A percentile compares a stretch with the other conserved stretches of the same genome.
Evolutionary conservation across 1,140 invertebrate species (phyloP).

Genomic region (Sitodiplosis mosellana): DNA sequence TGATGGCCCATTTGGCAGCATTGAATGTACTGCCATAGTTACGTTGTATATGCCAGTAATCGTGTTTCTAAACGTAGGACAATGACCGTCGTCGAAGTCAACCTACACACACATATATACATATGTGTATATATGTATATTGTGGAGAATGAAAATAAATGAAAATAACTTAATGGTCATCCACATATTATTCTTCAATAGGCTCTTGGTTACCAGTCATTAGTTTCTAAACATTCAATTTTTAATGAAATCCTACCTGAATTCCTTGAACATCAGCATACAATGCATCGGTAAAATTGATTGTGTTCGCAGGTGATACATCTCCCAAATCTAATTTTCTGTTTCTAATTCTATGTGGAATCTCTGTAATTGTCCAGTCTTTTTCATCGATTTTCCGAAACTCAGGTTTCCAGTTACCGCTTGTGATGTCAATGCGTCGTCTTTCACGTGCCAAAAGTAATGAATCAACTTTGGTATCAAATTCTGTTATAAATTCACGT

Average conservation of each 20-base stretch:
- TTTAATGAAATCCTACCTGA: conserved; percentile 17
- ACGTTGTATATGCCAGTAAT: conserved; percentile 44
- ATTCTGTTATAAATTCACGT: conserved; percentile 24
- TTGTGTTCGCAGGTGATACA: conserved; percentile 34
- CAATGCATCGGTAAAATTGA: conserved; percentile 32
- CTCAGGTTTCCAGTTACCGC: not conserved
- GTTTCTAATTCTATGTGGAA: conserved; percentile 3
- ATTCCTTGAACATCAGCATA: conserved; percentile 33
- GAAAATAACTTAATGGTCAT: too few species aligned
- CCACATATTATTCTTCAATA: too few species aligned
- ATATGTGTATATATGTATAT: too few species aligned
- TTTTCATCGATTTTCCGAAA: not conserved
- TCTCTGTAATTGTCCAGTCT: not conserved
- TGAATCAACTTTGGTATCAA: conserved; percentile 26
- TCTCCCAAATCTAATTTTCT: conserved; percentile 39
- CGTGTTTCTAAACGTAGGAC: conserved; percentile 51
- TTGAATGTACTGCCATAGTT: conserved; percentile 32
- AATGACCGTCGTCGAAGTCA: conserved; percentile 55
- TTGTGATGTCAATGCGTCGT: not conserved
- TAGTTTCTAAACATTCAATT: too few species aligned
- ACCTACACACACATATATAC: conserved; percentile 18
- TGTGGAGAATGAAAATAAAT: too few species aligned
- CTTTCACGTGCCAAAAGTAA: conserved; percentile 12
- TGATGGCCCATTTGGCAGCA: conserved; percentile 29
- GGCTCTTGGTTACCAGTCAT: too few species aligned